Conservation (phyloP, 2,113 vertebrate species). For the Probosciger aterrimus region DNA sequence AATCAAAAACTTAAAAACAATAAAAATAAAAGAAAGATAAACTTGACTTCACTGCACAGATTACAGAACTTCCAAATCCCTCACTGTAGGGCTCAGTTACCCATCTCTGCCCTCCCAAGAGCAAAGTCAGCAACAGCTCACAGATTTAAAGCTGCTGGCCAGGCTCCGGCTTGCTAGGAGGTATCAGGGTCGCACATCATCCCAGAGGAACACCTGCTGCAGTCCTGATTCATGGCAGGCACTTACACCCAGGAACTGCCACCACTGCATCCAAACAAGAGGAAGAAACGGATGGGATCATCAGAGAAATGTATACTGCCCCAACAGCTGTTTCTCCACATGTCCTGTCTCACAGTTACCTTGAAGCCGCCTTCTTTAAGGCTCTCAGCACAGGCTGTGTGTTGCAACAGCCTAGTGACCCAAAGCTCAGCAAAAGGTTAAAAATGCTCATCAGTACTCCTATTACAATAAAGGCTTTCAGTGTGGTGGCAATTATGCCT, state of each 20-base stretch:
- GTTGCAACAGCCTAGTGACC: not conserved
- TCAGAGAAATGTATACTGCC: not conserved
- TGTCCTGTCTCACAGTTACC: not conserved
- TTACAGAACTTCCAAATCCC: not conserved
- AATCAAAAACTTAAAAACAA: not conserved
- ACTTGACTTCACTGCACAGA: rapidly evolving
- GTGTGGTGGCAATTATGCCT: not conserved
- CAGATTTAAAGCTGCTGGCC: not conserved
- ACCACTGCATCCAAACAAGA: not conserved
- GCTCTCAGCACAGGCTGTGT: not conserved
- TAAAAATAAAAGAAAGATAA: not conserved
- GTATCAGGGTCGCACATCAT: not conserved
- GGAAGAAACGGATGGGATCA: constrained; percentile 9
- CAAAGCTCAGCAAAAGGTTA: not conserved
- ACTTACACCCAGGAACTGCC: not conserved
- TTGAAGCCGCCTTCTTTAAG: not conserved
- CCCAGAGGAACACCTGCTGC: constrained; percentile 21
- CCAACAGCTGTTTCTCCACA: constrained; percentile 33
- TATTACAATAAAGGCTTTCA: not conserved
- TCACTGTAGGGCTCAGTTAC: not conserved
- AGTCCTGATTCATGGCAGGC: not conserved
- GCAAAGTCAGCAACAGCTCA: not conserved
- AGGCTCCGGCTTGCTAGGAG: not conserved
- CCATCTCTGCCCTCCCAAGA: not conserved
- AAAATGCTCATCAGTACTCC: not conserved